Evolutionary conservation across 2,113 vertebrate genomes (phyloP), one percentile per base, ranked within the genome.

Genomic region (Macaca nemestrina): DNA sequence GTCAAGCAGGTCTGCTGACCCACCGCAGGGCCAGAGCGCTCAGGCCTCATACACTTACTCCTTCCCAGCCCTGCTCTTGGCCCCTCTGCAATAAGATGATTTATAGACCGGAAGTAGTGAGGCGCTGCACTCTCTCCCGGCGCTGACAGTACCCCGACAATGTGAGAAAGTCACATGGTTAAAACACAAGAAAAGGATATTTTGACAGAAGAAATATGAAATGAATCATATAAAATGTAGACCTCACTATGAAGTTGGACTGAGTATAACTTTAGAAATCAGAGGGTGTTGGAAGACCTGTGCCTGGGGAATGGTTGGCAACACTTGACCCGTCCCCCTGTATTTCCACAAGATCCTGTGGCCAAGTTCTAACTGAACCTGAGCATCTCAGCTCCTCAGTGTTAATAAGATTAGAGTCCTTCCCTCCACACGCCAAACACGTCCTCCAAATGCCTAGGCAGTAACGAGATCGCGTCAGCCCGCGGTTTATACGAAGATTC

Each of bases 301-400:
- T 27, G 30, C 40, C 57, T 48, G 16, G 0, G 0, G 64, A 81
- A 7, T 8, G 9, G 35, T 16, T 18, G 23, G 22, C 23, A 0
- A 9, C 40, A 79, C 1, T 12, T 52, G 1, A 18, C 1, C 40
- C 18, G 16, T 45, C 38, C n/a, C n/a, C 48, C 3, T 32, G 40
- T 16, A 14, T 76, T 55, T 92, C 52, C 68, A 55, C 6, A 9
- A 38, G 6, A 48, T n/a, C 18, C 38, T 45, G n/a, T 4, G 1
- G 8, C 4, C 7, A 11, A 9, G 57, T 88, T 35, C 23, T 14
- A 0, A 32, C 43, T 67, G 67, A 67, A 12, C 23, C 16, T 12
- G 16, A 43, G 50, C 55, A 57, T 4, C 48, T 48, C 59, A 55
- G 64, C 64, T 64, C 23, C 3, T 35, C 30, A 13, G n/a, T 22